Conservation (phyloP, 2,113 vertebrate genomes). For the Rhombomys opimus region DNA sequence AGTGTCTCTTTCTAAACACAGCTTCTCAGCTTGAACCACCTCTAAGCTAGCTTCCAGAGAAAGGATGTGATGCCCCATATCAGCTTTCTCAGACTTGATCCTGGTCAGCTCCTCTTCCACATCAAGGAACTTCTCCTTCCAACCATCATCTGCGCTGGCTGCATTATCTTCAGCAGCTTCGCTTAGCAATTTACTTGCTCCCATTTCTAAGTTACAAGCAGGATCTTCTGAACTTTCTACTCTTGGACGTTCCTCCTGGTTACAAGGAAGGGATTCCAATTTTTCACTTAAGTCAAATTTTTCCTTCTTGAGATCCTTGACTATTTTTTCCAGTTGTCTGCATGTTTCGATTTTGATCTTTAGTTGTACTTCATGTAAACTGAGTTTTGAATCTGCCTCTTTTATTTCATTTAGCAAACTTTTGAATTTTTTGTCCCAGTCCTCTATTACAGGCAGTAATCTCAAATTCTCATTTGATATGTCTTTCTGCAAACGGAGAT, state of each 20-base stretch:
- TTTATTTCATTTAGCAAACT: conserved; percentile 78
- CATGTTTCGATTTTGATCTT: conserved; percentile 82
- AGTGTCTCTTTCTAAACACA: conserved; percentile 85
- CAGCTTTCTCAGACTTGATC: conserved; percentile 87
- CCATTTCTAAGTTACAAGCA: conserved; percentile 82
- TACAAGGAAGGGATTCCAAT: conserved; percentile 72
- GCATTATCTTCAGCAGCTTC: conserved; percentile 82
- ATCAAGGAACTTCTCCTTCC: conserved; percentile 88
- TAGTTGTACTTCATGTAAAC: conserved; percentile 84
- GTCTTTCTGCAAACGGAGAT: conserved; percentile 69
- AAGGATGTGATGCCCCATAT: conserved; percentile 85
- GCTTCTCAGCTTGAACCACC: conserved; percentile 85
- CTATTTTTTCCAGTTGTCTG: conserved; percentile 83
- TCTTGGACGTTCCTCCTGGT: conserved; percentile 77
- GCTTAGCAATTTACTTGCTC: conserved; percentile 79
- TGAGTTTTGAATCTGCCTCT: conserved; percentile 81
- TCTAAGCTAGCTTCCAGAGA: conserved; percentile 87
- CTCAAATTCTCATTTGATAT: conserved; percentile 71
- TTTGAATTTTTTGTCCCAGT: conserved; percentile 72
- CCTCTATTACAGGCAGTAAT: conserved; percentile 19
- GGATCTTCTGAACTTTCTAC: conserved; percentile 75
- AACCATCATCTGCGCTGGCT: conserved; percentile 83
- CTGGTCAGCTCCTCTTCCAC: conserved; percentile 87
- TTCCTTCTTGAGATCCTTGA: conserved; percentile 83
- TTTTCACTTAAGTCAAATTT: conserved; percentile 80